phyloP scores from a whole-genome alignment of 2,888 invertebrate genomes.

The Carabus problematicus region DNA sequence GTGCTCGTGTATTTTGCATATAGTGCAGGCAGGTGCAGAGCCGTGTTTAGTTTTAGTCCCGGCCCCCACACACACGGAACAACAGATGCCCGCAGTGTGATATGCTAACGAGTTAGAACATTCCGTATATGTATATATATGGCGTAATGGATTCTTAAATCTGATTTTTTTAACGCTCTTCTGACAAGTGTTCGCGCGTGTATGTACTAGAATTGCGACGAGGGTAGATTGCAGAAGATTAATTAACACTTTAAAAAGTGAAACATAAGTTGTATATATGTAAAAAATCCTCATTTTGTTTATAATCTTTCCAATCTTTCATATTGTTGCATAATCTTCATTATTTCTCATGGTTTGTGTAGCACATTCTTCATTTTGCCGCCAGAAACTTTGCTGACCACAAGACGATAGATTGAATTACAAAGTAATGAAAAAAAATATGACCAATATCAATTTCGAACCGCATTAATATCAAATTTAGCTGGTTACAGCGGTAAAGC shows the following conservation, averaged over 20 bases:
- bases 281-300: too few relatives aligned
- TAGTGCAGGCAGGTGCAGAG: neutral
- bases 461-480: slow-evolving; percentile 39
- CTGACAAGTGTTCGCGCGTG: slow-evolving; percentile 24
- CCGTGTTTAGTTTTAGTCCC: neutral
- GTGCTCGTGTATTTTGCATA: slow-evolving; percentile 47
- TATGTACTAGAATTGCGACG: neutral
- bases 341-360: too few relatives aligned
- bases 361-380: neutral
- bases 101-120: too few relatives aligned
- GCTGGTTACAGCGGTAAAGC: slow-evolving; percentile 8
- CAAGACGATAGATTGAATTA: slow-evolving; percentile 2
- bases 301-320: too few relatives aligned
- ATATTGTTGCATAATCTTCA: too few relatives aligned
- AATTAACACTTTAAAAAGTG: too few relatives aligned
- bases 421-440: slow-evolving; percentile 28
- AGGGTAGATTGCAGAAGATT: too few relatives aligned
- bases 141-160: slow-evolving; percentile 34
- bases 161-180: slow-evolving; percentile 6
- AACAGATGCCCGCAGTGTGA: neutral
- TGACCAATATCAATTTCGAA: slow-evolving; percentile 40
- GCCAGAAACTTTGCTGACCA: slow-evolving; percentile 6
- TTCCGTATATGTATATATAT: neutral
- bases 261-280: too few relatives aligned
- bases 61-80: slow-evolving; percentile 1